phyloP scores from a whole-genome alignment of 2,113 vertebrate genomes.

The Pterocles burchelli region DNA sequence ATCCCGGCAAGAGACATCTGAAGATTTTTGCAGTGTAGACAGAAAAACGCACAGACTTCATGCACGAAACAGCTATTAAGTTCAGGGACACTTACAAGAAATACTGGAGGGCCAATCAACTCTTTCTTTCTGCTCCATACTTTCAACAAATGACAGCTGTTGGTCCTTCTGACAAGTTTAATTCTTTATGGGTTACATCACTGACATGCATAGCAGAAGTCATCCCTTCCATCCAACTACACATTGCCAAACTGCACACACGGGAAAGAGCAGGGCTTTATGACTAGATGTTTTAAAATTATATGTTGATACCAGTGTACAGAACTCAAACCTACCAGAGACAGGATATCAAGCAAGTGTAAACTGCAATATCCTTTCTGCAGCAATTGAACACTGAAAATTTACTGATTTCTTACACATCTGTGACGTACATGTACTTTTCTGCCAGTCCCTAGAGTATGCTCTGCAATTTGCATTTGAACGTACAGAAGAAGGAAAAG shows the following conservation, averaged over 20 bases:
- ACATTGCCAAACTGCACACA: not conserved
- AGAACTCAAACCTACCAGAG: not conserved
- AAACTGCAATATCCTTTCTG: not conserved
- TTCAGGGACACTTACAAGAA: not conserved
- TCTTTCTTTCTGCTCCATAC: not conserved
- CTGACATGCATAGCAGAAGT: not conserved
- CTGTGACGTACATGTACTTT: not conserved
- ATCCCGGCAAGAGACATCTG: not conserved
- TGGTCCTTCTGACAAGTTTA: not conserved
- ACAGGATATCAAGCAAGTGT: rapidly evolving
- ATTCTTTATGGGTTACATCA: constrained; percentile 34
- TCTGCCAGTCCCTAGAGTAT: not conserved
- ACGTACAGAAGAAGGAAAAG: not conserved
- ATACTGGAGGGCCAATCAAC: not conserved
- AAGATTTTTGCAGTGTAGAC: not conserved
- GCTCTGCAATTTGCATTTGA: constrained; percentile 14
- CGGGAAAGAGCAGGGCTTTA: not conserved
- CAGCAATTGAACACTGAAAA: not conserved
- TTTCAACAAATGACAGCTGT: not conserved
- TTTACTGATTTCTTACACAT: not conserved
- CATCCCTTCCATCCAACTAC: constrained; percentile 1
- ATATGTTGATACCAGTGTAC: not conserved
- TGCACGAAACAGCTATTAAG: not conserved
- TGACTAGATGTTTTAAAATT: not conserved
- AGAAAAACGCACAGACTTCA: not conserved